Conservation (phyloP, 1,140 invertebrate species). For the Bombus confusus region DNA sequence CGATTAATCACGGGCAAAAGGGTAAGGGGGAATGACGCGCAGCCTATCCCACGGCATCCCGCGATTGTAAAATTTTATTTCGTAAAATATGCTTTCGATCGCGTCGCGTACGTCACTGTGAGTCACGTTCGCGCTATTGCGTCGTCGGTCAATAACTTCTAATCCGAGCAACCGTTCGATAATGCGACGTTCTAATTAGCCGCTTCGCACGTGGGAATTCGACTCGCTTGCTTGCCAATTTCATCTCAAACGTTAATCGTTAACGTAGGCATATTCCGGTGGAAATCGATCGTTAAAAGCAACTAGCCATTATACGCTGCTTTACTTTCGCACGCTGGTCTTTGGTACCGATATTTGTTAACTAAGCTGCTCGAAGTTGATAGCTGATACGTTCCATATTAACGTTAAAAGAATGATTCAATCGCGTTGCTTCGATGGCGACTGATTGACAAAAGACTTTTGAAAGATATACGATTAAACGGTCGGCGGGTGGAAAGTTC, state of each 20-base stretch:
- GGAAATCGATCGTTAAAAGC: background rate
- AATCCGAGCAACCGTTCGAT: background rate
- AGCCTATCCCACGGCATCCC: conserved; percentile 48
- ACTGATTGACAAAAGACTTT: too few species aligned
- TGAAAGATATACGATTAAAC: background rate
- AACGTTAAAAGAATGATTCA: background rate
- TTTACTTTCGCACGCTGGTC: background rate
- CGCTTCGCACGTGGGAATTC: conserved; percentile 17
- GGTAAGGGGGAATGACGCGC: conserved; percentile 29
- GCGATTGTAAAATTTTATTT: conserved; percentile 7
- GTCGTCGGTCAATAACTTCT: conserved; percentile 14
- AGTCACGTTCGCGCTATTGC: background rate
- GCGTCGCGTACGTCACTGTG: background rate
- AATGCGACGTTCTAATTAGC: conserved; percentile 26
- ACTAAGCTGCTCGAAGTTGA: too few species aligned
- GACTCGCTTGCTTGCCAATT: background rate
- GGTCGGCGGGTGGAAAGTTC: too few species aligned
- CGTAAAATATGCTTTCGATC: background rate
- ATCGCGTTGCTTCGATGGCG: background rate
- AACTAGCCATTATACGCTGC: too few species aligned
- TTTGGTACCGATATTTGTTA: background rate
- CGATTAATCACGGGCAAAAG: conserved; percentile 62
- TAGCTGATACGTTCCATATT: too few species aligned
- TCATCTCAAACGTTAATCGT: background rate
- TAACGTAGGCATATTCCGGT: too few species aligned